phyloP scores from a whole-genome alignment of 1,140 invertebrate species.

The Orchestia grillus region DNA sequence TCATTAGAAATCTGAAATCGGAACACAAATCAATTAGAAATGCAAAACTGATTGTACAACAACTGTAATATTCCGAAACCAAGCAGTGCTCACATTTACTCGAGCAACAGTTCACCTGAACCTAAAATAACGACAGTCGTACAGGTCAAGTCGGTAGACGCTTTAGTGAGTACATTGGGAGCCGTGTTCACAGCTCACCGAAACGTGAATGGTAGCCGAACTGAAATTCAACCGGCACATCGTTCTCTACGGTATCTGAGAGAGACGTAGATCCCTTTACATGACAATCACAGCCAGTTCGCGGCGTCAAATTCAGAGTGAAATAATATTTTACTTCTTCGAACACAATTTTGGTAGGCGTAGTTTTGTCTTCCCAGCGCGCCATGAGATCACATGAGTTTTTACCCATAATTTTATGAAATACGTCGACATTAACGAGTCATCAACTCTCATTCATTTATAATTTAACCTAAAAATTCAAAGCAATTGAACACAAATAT shows the following conservation, averaged over 20 bases:
- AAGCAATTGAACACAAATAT: too few relatives aligned
- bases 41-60: conserved; percentile 42
- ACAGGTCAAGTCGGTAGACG: not conserved
- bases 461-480: too few relatives aligned
- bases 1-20: conserved; percentile 47
- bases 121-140: not conserved
- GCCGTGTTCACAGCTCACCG: not conserved
- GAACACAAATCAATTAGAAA: conserved; percentile 44
- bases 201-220: not conserved
- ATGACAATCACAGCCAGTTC: not conserved
- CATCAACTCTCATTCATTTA: too few relatives aligned
- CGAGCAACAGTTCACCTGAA: not conserved
- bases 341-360: too few relatives aligned
- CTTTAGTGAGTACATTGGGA: not conserved
- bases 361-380: too few relatives aligned
- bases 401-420: too few relatives aligned
- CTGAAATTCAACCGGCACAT: too few relatives aligned
- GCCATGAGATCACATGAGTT: too few relatives aligned
- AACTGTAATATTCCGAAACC: not conserved
- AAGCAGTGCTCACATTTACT: not conserved
- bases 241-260: not conserved
- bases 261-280: not conserved
- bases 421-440: too few relatives aligned
- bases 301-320: not conserved
- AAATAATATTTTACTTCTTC: too few relatives aligned